Percentiles rank a stretch among this genome's conserved stretches.
These are phyloP conservation scores for Bos javanicus DNA, from an alignment of 2,113 vertebrate species.

Conservation along the genomic window DNA sequence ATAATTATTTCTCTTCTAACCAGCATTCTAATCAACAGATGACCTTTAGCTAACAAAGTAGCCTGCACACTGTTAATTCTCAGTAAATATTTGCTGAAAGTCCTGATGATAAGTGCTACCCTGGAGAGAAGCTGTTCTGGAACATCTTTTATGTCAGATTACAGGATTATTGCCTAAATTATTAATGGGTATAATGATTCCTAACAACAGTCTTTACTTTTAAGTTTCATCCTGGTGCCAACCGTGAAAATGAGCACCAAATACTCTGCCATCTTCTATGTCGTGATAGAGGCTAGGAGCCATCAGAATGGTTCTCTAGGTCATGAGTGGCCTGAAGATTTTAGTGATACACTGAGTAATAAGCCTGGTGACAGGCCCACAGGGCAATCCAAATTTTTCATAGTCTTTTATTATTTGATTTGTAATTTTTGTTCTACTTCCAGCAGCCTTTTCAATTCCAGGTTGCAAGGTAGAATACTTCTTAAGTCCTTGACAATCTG, in stretches of 20 bases:
- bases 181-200: not conserved
- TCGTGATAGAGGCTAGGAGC: not conserved
- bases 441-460: not conserved
- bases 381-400: not conserved
- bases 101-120: conserved; percentile 35
- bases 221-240: not conserved
- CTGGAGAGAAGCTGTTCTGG: not conserved
- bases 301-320: not conserved
- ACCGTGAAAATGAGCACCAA: not conserved
- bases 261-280: fast-evolving
- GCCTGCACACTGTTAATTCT: not conserved
- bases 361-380: not conserved
- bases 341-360: not conserved
- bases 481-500: not conserved
- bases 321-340: not conserved
- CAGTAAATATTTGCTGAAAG: not conserved
- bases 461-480: not conserved
- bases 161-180: conserved; percentile 14
- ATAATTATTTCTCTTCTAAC: not conserved
- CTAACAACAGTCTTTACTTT: not conserved
- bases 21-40: not conserved
- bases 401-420: not conserved
- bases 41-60: not conserved
- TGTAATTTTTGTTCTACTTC: not conserved
- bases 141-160: conserved; percentile 13